phyloP scores from a whole-genome alignment of 2,113 vertebrate genomes.

The Hypomesus transpacificus region DNA sequence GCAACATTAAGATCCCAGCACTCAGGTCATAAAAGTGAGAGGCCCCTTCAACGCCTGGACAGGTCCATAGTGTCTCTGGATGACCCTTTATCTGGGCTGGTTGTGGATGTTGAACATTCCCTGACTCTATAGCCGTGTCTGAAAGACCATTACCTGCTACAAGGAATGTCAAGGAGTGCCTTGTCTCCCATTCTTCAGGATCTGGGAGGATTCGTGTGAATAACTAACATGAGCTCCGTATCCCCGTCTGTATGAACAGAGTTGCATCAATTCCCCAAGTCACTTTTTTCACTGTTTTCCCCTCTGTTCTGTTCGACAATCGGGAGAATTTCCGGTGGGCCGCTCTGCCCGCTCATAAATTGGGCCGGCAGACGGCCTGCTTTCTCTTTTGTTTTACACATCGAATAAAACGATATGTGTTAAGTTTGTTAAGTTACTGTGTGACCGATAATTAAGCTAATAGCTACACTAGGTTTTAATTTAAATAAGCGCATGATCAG shows the following conservation, averaged over 20 bases:
- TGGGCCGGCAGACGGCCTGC: too few relatives aligned
- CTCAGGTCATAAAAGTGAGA: not conserved
- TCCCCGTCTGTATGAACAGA: not conserved
- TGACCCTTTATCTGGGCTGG: not conserved
- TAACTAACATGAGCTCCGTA: not conserved
- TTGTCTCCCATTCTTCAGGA: not conserved
- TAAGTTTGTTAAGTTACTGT: too few relatives aligned
- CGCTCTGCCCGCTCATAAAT: too few relatives aligned
- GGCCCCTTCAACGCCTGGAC: not conserved
- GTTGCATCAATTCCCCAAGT: too few relatives aligned
- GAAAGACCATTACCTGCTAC: not conserved
- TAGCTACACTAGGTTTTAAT: too few relatives aligned
- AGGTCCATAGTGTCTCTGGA: not conserved
- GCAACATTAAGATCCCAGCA: not conserved
- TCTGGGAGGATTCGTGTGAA: not conserved
- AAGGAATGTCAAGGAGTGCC: not conserved
- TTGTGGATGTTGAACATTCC: not conserved
- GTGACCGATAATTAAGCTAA: too few relatives aligned
- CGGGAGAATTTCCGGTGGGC: too few relatives aligned
- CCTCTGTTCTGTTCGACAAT: too few relatives aligned
- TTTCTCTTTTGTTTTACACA: too few relatives aligned
- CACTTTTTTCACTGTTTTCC: too few relatives aligned
- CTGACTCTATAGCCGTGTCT: not conserved
- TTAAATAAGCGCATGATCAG: too few relatives aligned
- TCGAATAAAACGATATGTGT: too few relatives aligned